These are phyloP conservation scores for Paratilapia polleni DNA, from an alignment of 2,113 vertebrate species.

Conservation along the genomic window DNA sequence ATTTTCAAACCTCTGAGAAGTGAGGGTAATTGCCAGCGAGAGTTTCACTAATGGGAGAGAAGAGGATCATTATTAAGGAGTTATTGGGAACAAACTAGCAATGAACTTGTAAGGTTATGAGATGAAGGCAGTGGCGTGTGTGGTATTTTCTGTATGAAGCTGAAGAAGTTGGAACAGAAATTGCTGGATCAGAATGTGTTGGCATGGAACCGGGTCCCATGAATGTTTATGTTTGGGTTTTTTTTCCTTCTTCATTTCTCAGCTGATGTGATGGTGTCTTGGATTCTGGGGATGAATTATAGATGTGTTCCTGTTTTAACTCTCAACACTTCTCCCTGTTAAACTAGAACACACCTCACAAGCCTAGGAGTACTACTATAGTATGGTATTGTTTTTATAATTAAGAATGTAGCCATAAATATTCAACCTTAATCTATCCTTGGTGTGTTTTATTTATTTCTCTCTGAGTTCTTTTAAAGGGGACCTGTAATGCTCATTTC, in stretches of 20 bases:
- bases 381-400: slow-evolving; percentile 41
- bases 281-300: slow-evolving; percentile 21
- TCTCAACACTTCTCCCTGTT: slow-evolving; percentile 34
- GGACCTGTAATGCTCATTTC: neutral
- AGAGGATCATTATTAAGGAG: slow-evolving; percentile 44
- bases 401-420: slow-evolving; percentile 39
- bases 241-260: slow-evolving; percentile 21
- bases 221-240: slow-evolving; percentile 29
- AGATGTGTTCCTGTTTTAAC: slow-evolving; percentile 11
- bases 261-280: slow-evolving; percentile 34
- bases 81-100: slow-evolving; percentile 16
- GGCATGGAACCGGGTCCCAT: slow-evolving; percentile 29
- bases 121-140: neutral
- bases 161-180: neutral
- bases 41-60: slow-evolving; percentile 36
- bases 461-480: neutral
- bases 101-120: slow-evolving; percentile 2
- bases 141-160: slow-evolving; percentile 30
- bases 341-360: slow-evolving; percentile 37
- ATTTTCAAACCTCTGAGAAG: slow-evolving; percentile 42
- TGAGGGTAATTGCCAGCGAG: slow-evolving; percentile 40
- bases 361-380: neutral
- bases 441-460: neutral
- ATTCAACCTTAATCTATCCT: neutral
- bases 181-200: slow-evolving; percentile 34